phyloP scores from a whole-genome alignment of 2,113 vertebrate species.

The Phalacrocorax brasilianus region DNA sequence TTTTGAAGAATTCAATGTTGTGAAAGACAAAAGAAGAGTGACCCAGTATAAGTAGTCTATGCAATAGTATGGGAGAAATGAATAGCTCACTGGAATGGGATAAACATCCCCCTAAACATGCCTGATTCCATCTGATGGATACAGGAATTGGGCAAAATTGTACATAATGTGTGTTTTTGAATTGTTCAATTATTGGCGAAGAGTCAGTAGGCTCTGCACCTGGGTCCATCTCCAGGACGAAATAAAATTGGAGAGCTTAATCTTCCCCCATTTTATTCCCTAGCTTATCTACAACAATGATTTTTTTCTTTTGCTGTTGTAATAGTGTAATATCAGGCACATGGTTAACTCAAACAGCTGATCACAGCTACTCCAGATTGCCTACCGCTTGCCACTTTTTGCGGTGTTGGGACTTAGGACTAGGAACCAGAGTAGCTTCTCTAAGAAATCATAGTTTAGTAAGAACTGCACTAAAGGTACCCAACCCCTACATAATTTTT shows the following conservation, averaged over 20 bases:
- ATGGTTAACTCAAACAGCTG: neutral
- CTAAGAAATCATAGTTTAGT: neutral
- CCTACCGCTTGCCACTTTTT: neutral
- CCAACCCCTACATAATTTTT: neutral
- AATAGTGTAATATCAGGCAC: neutral
- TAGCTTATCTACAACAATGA: neutral
- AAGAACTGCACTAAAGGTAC: neutral
- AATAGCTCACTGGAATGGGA: neutral
- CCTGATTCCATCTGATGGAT: neutral
- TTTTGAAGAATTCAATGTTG: neutral
- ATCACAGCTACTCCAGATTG: neutral
- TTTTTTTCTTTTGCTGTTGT: neutral
- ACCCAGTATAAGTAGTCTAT: neutral
- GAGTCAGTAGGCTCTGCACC: neutral
- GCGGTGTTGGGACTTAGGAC: neutral
- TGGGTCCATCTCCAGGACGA: neutral
- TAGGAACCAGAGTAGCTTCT: neutral
- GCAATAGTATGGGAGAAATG: neutral
- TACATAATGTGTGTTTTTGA: neutral
- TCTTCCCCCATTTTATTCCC: neutral
- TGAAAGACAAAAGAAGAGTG: neutral
- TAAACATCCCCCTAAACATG: neutral
- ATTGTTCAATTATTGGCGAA: neutral
- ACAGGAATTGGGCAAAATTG: neutral
- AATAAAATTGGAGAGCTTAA: neutral